Percentiles rank a stretch among this genome's conserved stretches.
phyloP scores from a whole-genome alignment of 2,888 invertebrate genomes.

The Lottia scabra region DNA sequence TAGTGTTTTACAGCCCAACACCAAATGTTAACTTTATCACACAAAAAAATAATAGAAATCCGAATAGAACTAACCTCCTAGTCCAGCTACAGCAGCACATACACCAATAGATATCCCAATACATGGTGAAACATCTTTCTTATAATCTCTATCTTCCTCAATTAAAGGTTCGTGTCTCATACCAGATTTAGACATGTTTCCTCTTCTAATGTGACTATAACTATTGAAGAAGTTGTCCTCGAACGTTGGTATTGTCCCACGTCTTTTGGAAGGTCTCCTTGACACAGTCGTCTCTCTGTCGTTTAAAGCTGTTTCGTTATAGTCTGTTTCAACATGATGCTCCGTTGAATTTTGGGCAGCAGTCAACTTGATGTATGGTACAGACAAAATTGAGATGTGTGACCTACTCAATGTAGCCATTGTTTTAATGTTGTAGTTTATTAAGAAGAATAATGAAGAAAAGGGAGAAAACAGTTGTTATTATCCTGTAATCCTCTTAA shows the following conservation, averaged over 20 bases:
- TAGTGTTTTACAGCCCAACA: too few relatives aligned
- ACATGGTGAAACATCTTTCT: background rate
- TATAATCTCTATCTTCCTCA: background rate
- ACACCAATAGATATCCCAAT: conserved; percentile 1
- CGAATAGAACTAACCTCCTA: background rate
- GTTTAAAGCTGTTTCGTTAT: background rate
- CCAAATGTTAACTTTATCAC: too few relatives aligned
- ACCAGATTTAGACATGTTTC: background rate
- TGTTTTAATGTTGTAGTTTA: background rate
- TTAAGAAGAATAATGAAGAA: too few relatives aligned
- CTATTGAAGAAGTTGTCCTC: background rate
- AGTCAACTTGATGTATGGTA: background rate
- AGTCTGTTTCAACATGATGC: background rate
- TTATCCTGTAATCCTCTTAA: too few relatives aligned
- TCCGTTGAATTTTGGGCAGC: background rate
- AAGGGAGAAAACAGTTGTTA: too few relatives aligned
- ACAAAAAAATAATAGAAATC: too few relatives aligned
- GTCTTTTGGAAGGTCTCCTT: background rate
- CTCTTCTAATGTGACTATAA: too few relatives aligned
- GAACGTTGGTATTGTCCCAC: background rate
- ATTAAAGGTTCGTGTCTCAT: background rate
- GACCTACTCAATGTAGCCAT: background rate
- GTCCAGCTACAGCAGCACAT: background rate
- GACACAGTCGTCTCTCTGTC: background rate
- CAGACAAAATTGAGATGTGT: background rate